Evolutionary conservation across 2,797 vertebrate species (phyloP), one percentile per base, ranked within the genome.

Genomic region (Rhynchonycteris naso): DNA sequence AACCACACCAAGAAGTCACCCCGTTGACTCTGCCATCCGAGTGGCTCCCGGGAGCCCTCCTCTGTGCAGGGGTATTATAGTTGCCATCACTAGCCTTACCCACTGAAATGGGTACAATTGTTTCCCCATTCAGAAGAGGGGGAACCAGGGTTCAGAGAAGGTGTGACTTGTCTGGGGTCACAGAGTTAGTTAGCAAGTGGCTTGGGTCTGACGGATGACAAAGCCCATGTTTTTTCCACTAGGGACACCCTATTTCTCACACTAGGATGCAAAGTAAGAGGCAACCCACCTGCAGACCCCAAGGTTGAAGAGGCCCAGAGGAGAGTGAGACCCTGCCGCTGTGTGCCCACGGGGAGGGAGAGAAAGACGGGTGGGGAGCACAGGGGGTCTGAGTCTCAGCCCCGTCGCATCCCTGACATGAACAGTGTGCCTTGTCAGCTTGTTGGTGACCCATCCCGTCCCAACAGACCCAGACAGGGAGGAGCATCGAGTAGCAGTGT

Each of bases 341-440:
- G 26, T 50, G 50, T 19, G 12, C 30, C n/a, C 30, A 9, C 33
- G 2, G 63, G 52, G 68, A 66, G 10, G 13, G 22, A 88, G 76
- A 90, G 52, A 47, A 61, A 52, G 61, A 74, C 0, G 2, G 43
- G 28, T 38, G 28, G 4, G 5, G 68, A 72, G 7, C 4, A 5
- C 18, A 72, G 10, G 4, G 28, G 52, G 24, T 59, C 22, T 12
- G 22, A 11, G 5, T 12, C 13, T 15, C 22, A 18, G 26, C 0
- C 7, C 9, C 7, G 43, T 81, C 38, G 63, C 50, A 0, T 11
- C n/a, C 38, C 30, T 0, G 0, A 66, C 0, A 11, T 11, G 28
- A 13, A 58, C 15, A 15, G 35, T 12, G 47, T 4, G 24, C 22
- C 52, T 28, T 21, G 9, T 13, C 0, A 16, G 33, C 35, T n/a